phyloP scores from a whole-genome alignment of 2,113 vertebrate species.

The Hemicordylus capensis region DNA sequence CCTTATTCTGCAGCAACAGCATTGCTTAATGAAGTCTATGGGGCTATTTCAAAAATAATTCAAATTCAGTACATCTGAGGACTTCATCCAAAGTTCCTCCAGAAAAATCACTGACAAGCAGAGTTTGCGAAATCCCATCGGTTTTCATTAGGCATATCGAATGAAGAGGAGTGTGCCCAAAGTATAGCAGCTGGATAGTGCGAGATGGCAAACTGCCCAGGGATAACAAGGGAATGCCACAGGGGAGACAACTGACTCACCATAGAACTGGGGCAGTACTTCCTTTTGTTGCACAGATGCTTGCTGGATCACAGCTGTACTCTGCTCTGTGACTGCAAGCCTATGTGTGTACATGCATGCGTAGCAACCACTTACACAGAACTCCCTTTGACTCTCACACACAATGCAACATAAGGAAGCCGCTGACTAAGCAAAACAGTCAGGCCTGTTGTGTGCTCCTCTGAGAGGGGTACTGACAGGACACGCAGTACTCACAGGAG shows the following conservation, averaged over 20 bases:
- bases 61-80: neutral
- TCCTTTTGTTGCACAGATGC: neutral
- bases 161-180: neutral
- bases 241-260: neutral
- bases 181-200: neutral
- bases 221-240: neutral
- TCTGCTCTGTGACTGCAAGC: neutral
- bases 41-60: neutral
- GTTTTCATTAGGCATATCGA: slow-evolving; percentile 5
- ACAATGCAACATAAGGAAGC: neutral
- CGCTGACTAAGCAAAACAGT: neutral
- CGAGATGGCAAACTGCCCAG: neutral
- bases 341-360: neutral
- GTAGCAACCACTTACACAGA: neutral
- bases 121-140: neutral
- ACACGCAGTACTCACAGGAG: neutral
- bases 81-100: neutral
- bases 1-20: neutral
- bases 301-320: neutral
- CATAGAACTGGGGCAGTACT: too few species aligned
- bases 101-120: neutral
- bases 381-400: neutral
- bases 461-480: neutral
- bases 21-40: neutral
- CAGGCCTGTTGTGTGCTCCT: neutral